Evolutionary conservation across 2,888 invertebrate genomes (phyloP).

Genomic region (Itoplectis maculator): DNA sequence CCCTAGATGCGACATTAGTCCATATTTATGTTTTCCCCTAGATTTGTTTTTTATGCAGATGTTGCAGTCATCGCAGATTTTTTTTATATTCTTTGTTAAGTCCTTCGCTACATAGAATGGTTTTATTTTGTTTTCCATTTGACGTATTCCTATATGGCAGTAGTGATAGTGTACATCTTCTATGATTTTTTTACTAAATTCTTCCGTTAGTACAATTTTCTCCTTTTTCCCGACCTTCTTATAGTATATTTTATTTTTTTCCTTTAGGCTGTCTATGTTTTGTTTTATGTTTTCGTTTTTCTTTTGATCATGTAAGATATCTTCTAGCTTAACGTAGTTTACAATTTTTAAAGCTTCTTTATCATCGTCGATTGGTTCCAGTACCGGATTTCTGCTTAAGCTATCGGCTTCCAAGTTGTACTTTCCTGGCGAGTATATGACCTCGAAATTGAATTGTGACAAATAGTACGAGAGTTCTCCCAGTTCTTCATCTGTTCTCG

Average conservation of each 20-base stretch:
- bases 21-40: conserved; percentile 10
- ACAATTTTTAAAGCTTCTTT: conserved; percentile 67
- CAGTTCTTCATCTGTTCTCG: conserved; percentile 67
- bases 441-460: conserved; percentile 71
- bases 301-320: conserved; percentile 68
- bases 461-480: conserved; percentile 70
- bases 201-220: conserved; percentile 49
- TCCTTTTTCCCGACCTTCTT: conserved; percentile 69
- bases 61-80: conserved; percentile 51
- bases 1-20: conserved; percentile 29
- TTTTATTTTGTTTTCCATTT: conserved; percentile 59
- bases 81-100: conserved; percentile 64
- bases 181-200: conserved; percentile 58
- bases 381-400: conserved; percentile 70
- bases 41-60: conserved; percentile 19
- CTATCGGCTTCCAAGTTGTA: conserved; percentile 70
- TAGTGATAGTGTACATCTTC: conserved; percentile 47
- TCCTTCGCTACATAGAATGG: conserved; percentile 60
- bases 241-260: conserved; percentile 71
- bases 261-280: conserved; percentile 71
- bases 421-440: conserved; percentile 71
- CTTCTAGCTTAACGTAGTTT: conserved; percentile 62
- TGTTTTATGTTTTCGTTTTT: conserved; percentile 55
- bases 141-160: conserved; percentile 66
- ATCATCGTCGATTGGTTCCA: conserved; percentile 64